A percentile compares a stretch with the other conserved stretches of the same genome.
Evolutionary conservation across 1,140 invertebrate genomes (phyloP).

Genomic region (Platyscapa corneri): DNA sequence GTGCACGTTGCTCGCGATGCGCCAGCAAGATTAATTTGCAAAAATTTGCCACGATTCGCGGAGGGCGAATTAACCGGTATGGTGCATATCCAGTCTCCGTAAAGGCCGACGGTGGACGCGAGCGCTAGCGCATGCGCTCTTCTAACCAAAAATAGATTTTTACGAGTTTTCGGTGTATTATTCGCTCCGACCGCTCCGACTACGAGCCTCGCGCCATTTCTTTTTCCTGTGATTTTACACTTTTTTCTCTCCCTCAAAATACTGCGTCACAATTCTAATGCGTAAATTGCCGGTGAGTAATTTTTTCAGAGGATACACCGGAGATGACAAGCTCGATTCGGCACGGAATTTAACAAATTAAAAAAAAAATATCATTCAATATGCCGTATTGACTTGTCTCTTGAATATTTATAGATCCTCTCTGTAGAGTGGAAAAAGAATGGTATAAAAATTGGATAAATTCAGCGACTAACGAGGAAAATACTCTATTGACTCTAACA

Average conservation of each 20-base stretch:
- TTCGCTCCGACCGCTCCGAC: conserved; percentile 34
- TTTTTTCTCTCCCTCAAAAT: not conserved
- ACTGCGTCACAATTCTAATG: not conserved
- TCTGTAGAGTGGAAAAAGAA: not conserved
- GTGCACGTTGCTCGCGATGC: not conserved
- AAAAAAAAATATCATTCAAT: not conserved
- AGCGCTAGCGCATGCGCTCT: not conserved
- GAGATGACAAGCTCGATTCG: not conserved
- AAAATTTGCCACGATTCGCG: conserved; percentile 7
- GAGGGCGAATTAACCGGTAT: not conserved
- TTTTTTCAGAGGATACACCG: conserved; percentile 56
- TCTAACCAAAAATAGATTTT: conserved; percentile 61
- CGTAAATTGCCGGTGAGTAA: not conserved
- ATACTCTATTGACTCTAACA: not conserved
- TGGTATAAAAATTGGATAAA: not conserved
- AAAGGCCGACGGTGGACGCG: no score
- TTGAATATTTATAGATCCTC: conserved; percentile 10
- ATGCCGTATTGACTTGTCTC: not conserved
- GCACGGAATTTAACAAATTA: not conserved
- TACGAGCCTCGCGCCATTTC: conserved; percentile 35
- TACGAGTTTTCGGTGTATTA: conserved; percentile 58
- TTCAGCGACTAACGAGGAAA: not conserved
- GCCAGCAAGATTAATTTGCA: not conserved
- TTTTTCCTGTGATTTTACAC: not conserved
- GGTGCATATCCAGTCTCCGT: conserved; percentile 19